Base-by-base conservation (phyloP, 2,113 vertebrate genomes). In the Acanthisitta chloris region DNA sequence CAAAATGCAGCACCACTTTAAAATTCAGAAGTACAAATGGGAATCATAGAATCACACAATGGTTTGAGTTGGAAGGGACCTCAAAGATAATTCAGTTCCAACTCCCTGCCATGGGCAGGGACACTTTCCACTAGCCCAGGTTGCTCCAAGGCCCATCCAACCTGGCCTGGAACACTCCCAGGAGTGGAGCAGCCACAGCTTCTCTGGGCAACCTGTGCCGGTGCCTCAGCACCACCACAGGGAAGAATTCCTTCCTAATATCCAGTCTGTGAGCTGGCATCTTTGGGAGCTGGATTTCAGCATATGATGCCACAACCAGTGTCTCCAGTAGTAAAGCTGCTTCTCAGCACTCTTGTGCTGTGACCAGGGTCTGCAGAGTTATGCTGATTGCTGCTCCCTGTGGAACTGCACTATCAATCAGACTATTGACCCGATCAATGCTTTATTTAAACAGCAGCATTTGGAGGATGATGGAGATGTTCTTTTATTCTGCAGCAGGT, bases 81-180 rank as follows among this genome's bases (percentile, higher is more conserved):
- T 77, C 16, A 16, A 48, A 36, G 4, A 7, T 1, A 5, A 36
- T 36, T 21, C 1, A 0, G 12, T 42, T 34, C 17, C 17, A 61
- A 0, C 14, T 7, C 48, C 4, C 45, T 89, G 69, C 52, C 54
- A 26, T 1, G 40, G 10, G 46, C 61, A 59, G 54, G 46, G 62
- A 61, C 70, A 28, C 25, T 12, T 69, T 8, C 25, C 48, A 33
- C 31, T 19, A 0, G 8, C 4, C 42, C 64, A 55, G 34, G 8
- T 0, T 62, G 26, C 34, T 83, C 34, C 48, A 70, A 83, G 20
- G 17, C 25, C 29, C 0, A 0, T 67, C 61, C 38, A 52, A 0
- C 17, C 43, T 65, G 51, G 21, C 33, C 12, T 51, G 1, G 36
- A 1, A 6, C 46, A 16, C 9, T 69, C 0, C 46, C 79, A 76